Evolutionary conservation across 2,797 vertebrate genomes (phyloP), one percentile per base, ranked within the genome.

Genomic region (Odontamblyopus lacepedii): DNA sequence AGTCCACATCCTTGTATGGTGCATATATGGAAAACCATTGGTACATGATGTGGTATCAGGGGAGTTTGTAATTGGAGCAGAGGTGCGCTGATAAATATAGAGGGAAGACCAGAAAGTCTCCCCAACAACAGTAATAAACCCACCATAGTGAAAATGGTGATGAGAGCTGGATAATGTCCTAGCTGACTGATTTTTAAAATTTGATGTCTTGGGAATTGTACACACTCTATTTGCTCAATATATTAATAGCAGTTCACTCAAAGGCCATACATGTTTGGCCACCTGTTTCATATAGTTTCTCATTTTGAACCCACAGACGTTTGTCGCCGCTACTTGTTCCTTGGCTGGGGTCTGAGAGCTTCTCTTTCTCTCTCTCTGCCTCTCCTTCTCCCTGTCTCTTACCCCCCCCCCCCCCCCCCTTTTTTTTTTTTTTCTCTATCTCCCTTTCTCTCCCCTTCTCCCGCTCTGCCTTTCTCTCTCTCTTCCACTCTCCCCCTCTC

Each of bases 81-180:
- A 85, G 69, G 62, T 77, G 71, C 65, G 56, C 73, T 74, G 84
- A 80, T 91, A 89, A 87, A 91, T 89, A 88, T 92, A 92, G 90
- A 83, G 80, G 67, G 63, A 76, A 78, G 77, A 67, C 72, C 74
- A 65, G 4, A 68, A 70, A 57, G 0, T 85, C 83, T 87, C 83
- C 88, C 88, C 85, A 82, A 89, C 91, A 87, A 90, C 87, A 90
- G 83, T 72, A 71, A 35, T 63, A 72, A 56, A 71, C 61, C 62
- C 53, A 64, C 74, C 62, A 23, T 65, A 74, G 65, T 60, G 59
- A 56, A 57, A 27, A 13, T 18, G 72, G 62, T 44, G 48, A 63
- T 38, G 44, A 61, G 68, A 44, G 30, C 30, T 13, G 29, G 23
- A 48, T 48, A 53, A 67, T 57, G 32, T 26, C 51, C 51, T 59